Evolutionary conservation across 2,888 invertebrate genomes (phyloP).

Genomic region (Dolichomitus sp.): DNA sequence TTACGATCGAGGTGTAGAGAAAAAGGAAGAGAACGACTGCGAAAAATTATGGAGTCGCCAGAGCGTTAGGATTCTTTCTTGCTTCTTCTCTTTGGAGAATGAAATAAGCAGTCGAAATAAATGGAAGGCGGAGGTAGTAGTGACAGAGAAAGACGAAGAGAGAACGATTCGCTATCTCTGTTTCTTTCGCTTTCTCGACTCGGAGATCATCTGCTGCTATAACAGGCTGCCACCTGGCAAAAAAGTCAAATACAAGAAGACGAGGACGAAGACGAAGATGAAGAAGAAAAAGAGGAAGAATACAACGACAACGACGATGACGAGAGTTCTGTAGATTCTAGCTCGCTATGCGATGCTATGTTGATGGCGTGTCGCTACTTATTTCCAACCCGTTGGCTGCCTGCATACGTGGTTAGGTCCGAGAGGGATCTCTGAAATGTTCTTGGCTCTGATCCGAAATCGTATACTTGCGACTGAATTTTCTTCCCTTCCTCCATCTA

Average conservation of each 20-base stretch:
- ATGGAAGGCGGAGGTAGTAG: conserved; percentile 68
- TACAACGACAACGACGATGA: conserved; percentile 28
- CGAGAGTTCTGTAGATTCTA: conserved; percentile 70
- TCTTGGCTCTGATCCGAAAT: conserved; percentile 83
- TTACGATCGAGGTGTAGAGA: conserved; percentile 74
- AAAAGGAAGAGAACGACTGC: conserved; percentile 66
- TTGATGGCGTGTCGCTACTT: conserved; percentile 85
- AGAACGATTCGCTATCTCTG: conserved; percentile 66
- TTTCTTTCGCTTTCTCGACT: conserved; percentile 70
- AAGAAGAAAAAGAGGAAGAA: conserved; percentile 27
- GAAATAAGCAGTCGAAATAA: conserved; percentile 72
- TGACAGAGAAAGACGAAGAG: conserved; percentile 65
- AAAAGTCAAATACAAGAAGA: conserved; percentile 82
- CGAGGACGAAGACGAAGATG: conserved; percentile 9
- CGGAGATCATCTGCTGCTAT: conserved; percentile 84
- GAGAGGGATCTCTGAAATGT: conserved; percentile 81
- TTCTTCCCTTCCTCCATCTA: conserved; percentile 54
- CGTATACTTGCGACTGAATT: conserved; percentile 74
- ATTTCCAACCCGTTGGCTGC: conserved; percentile 82
- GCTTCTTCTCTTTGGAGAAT: conserved; percentile 45
- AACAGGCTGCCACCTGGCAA: conserved; percentile 85
- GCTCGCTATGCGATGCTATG: conserved; percentile 82
- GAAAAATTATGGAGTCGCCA: conserved; percentile 78
- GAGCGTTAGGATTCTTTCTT: conserved; percentile 45
- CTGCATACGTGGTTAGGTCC: conserved; percentile 84